Base-by-base conservation (phyloP, 2,888 invertebrate species). In the Endomychus coccineus region DNA sequence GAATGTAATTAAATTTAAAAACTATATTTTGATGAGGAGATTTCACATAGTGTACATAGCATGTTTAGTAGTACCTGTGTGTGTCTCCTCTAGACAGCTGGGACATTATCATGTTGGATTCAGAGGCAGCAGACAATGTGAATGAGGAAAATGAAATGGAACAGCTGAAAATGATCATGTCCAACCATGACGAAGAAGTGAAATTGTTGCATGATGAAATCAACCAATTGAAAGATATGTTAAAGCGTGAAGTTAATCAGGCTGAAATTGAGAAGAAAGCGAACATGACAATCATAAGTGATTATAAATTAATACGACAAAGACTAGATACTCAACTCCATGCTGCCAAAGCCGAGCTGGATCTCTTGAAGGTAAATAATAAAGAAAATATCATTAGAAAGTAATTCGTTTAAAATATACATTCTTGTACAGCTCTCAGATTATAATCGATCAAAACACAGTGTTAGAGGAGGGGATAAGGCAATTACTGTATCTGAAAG, bases 301-400 rank as follows among this genome's bases (percentile, higher is more conserved):
- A 96, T 56, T 96, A 95, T 59, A 90, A 95, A 64, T 81, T 88
- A 68, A 81, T 95, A 30, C 88, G 91, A 63, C 86, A 88, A 51
- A 73, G 92, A 2, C 72, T 92, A 34, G 94, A 94, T 64, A 76
- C 77, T 42, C 86, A 90, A 58, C 73, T 86, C 49, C 77, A 82
- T 42, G 71, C 75, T 14, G 68, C 76, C 12, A 78, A 74, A 54
- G 74, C 75, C 29, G 74, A 76, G 40, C 57, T 80, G 33, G 73
- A 73, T 40, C 69, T 74, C 52, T 68, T 83, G 25, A 78, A 78
- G 70, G 84, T 85, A 57, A 65, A 68, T n/a, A n/a, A n/a, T n/a
- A n/a, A n/a, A n/a, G n/a, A n/a, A n/a, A n/a, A n/a, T n/a, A n/a
- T n/a, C n/a, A n/a, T n/a, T n/a, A n/a, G n/a, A n/a, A n/a, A n/a